phyloP scores from a whole-genome alignment of 2,113 vertebrate species.

The Vulpes ferrilata region DNA sequence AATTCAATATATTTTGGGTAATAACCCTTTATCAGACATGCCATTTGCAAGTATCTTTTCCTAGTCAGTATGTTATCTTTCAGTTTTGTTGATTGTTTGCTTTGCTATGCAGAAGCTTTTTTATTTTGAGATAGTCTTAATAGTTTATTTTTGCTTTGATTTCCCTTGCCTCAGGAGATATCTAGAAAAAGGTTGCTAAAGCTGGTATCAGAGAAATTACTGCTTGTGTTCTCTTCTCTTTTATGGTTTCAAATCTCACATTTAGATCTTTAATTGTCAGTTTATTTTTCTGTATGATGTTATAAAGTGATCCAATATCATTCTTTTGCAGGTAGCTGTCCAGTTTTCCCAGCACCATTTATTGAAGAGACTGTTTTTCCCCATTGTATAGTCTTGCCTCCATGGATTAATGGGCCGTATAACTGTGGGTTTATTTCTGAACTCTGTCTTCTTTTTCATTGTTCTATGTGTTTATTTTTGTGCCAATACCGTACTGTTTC shows the following conservation, averaged over 20 bases:
- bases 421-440: neutral
- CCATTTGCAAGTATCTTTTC: neutral
- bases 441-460: neutral
- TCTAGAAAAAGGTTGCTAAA: neutral
- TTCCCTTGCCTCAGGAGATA: neutral
- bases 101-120: neutral
- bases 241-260: neutral
- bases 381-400: neutral
- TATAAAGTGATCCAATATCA: neutral
- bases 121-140: neutral
- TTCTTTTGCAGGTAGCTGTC: neutral
- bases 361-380: neutral
- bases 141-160: neutral
- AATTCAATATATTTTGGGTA: neutral
- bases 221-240: neutral
- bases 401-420: neutral
- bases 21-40: neutral
- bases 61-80: neutral
- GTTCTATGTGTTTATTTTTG: neutral
- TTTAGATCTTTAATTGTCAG: neutral
- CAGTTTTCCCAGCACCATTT: neutral
- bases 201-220: neutral
- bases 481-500: neutral
- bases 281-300: neutral
- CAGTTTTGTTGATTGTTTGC: neutral